These are phyloP conservation scores for Lasioglossum vierecki DNA, from an alignment of 2,888 invertebrate species.

Conservation along the genomic window DNA sequence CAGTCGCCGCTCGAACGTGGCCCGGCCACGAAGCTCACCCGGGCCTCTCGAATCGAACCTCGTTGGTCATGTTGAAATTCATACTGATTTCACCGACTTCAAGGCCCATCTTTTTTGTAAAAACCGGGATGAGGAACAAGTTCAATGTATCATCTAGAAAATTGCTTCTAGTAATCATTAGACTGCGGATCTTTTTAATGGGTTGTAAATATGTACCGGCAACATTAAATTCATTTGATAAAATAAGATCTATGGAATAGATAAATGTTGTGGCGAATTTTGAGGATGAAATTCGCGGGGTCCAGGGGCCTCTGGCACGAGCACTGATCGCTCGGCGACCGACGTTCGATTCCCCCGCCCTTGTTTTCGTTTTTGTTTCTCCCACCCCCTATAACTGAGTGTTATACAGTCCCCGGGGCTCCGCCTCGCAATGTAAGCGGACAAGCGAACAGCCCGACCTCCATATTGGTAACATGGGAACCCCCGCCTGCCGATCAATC, in stretches of 20 bases:
- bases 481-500: constrained; percentile 96
- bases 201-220: background rate
- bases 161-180: no score
- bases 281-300: background rate
- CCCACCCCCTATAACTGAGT: constrained; percentile 85
- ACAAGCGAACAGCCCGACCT: constrained; percentile 94
- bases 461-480: constrained; percentile 95
- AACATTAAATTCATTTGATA: background rate
- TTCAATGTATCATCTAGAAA: background rate
- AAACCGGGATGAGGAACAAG: background rate
- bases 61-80: background rate
- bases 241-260: background rate
- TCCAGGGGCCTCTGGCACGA: constrained; percentile 21
- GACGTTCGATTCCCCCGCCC: constrained; percentile 31
- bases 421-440: constrained; percentile 97
- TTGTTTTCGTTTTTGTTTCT: constrained; percentile 66
- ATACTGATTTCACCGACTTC: background rate
- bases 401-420: constrained; percentile 95
- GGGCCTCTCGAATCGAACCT: constrained; percentile 9
- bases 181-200: background rate
- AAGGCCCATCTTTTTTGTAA: background rate
- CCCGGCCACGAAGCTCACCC: constrained; percentile 19
- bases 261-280: background rate
- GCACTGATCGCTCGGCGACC: constrained; percentile 53
- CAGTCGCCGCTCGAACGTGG: constrained; percentile 56